These are phyloP conservation scores for Rhagoletis pomonella DNA, from an alignment of 1,140 invertebrate genomes.

Conservation along the genomic window DNA sequence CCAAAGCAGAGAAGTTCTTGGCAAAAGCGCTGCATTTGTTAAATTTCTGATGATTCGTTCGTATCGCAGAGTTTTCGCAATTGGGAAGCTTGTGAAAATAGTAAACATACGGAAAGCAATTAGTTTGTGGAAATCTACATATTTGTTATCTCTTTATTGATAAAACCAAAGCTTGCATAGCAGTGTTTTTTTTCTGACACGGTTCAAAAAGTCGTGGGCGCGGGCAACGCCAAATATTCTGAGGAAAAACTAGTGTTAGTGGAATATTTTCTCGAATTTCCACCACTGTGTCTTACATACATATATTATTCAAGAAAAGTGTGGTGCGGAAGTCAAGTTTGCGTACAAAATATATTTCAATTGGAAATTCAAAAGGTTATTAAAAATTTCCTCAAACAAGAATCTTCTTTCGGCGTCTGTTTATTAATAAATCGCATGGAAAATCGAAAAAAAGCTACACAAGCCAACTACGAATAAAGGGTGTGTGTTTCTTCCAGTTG, in stretches of 20 bases:
- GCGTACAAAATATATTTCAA: not conserved
- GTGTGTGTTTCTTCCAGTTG: conserved; percentile 4
- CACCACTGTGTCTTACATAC: conserved; percentile 19
- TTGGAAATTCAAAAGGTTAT: not conserved
- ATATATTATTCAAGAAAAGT: conserved; percentile 41
- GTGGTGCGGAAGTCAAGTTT: not conserved
- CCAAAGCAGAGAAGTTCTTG: not conserved
- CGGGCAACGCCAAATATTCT: not conserved
- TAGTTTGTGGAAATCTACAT: not conserved
- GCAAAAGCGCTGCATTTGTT: conserved; percentile 7
- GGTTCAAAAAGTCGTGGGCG: not conserved
- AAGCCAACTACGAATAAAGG: not conserved
- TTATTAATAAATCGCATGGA: not conserved
- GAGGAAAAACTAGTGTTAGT: conserved; percentile 8
- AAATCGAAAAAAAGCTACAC: not conserved
- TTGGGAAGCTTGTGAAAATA: not conserved
- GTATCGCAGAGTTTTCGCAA: not conserved
- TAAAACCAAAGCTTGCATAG: not conserved
- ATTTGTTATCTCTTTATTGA: not conserved
- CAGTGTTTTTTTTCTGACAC: not conserved
- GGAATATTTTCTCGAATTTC: conserved; percentile 44
- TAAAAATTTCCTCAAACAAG: not conserved
- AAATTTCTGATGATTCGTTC: conserved; percentile 9
- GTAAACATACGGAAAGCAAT: conserved; percentile 18
- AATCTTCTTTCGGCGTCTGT: not conserved